These are phyloP conservation scores for Nothocercus julius DNA, from an alignment of 2,113 vertebrate genomes.

Conservation along the genomic window DNA sequence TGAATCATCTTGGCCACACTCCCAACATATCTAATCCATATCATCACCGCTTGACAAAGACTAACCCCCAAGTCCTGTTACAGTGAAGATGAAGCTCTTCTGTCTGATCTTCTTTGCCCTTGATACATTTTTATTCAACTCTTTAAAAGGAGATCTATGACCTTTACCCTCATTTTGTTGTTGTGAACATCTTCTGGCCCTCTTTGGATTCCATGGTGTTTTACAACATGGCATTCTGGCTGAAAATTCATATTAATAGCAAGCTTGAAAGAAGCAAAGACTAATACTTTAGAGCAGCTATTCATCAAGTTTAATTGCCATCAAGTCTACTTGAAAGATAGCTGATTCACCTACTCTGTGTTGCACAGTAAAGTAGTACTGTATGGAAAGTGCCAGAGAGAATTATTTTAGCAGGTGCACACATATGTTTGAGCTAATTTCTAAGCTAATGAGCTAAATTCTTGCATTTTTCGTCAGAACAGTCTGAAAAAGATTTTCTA, in stretches of 20 bases:
- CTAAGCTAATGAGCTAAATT: not conserved
- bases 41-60: slow-evolving; percentile 38
- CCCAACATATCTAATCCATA: slow-evolving; percentile 44
- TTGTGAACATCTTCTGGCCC: slow-evolving; percentile 40
- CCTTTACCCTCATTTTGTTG: slow-evolving; percentile 60
- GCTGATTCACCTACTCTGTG: not conserved
- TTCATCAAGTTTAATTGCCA: slow-evolving; percentile 65
- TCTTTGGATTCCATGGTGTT: slow-evolving; percentile 43
- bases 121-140: slow-evolving; percentile 60
- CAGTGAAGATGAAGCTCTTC: slow-evolving; percentile 59
- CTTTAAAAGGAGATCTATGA: slow-evolving; percentile 49
- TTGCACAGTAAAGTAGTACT: not conserved
- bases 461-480: not conserved
- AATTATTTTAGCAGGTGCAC: slow-evolving; percentile 33
- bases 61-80: slow-evolving; percentile 35
- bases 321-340: not conserved
- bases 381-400: not conserved
- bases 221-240: not conserved
- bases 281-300: slow-evolving; percentile 47
- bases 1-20: slow-evolving; percentile 32
- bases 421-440: not conserved
- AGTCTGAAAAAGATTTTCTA: not conserved
- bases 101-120: slow-evolving; percentile 51
- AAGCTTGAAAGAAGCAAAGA: slow-evolving; percentile 30
- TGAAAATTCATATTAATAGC: slow-evolving; percentile 51